Evolutionary conservation across 2,797 vertebrate species (phyloP).

Genomic region (Pipistrellus nathusii): DNA sequence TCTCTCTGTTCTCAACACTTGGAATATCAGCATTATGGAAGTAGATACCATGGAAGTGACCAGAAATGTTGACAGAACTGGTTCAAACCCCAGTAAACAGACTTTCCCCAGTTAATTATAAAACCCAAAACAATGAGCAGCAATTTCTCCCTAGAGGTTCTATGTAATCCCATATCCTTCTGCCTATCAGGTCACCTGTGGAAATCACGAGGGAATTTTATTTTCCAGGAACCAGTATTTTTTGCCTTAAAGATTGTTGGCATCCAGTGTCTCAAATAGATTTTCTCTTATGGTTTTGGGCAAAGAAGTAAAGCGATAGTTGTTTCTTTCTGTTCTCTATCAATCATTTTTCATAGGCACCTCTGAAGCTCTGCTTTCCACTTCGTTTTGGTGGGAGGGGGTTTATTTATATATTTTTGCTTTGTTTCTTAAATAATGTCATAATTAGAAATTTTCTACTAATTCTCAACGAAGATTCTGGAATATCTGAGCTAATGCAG

Average conservation of each 20-base stretch:
- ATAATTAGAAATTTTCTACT: not conserved
- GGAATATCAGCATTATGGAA: not conserved
- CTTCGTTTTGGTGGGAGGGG: not conserved
- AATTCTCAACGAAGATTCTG: not conserved
- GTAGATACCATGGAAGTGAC: not conserved
- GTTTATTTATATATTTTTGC: not conserved
- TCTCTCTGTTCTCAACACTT: not conserved
- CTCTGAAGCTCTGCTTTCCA: slow-evolving; percentile 20
- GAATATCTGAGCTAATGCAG: not conserved
- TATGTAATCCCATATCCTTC: not conserved
- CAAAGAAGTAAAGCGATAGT: not conserved
- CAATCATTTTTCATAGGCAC: slow-evolving; percentile 6
- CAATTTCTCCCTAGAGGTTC: not conserved
- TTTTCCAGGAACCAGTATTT: not conserved
- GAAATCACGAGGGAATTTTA: not conserved
- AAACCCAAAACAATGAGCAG: slow-evolving; percentile 27
- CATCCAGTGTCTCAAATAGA: not conserved
- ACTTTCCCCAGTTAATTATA: not conserved
- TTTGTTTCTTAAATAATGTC: not conserved
- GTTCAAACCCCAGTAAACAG: not conserved
- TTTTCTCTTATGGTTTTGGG: slow-evolving; percentile 22
- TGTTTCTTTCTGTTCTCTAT: slow-evolving; percentile 13
- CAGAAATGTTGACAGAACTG: not conserved
- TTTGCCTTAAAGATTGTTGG: slow-evolving; percentile 22
- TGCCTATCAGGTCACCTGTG: not conserved